Conservation (phyloP, 2,888 invertebrate species). For the Caenorhabditis sulstoni region DNA sequence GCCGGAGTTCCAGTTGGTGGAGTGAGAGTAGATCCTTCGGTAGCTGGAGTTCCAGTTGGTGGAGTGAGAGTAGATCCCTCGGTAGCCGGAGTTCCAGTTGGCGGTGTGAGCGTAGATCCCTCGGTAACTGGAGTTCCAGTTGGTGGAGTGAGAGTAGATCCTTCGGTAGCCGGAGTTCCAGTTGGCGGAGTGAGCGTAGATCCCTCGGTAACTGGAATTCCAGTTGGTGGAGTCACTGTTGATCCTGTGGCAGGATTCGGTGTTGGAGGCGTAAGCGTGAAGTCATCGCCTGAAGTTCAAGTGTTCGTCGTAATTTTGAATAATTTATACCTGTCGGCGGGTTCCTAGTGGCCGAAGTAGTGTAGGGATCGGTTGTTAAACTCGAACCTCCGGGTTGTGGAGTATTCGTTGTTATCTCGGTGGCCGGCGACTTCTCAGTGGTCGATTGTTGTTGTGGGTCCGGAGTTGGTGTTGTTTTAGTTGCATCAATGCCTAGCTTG, state of each 20-base stretch:
- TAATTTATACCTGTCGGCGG: not conserved
- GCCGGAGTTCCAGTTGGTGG: slow-evolving; percentile 9
- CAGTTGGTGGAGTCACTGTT: not conserved
- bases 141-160: not conserved
- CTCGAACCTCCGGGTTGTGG: not conserved
- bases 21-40: not conserved
- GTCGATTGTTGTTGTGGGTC: not conserved
- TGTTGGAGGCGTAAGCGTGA: not conserved
- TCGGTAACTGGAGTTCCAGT: slow-evolving; percentile 10
- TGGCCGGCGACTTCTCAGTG: not conserved
- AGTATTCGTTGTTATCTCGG: not conserved
- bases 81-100: slow-evolving; percentile 1
- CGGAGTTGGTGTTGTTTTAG: too few species aligned
- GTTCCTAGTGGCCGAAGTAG: not conserved
- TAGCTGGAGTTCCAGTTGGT: not conserved
- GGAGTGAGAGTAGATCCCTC: not conserved
- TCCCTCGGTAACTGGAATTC: slow-evolving; percentile 5
- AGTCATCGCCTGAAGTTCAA: not conserved
- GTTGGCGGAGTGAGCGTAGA: not conserved
- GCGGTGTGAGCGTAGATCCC: not conserved
- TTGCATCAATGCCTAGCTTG: too few species aligned
- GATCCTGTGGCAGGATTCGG: not conserved
- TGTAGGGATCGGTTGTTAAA: not conserved
- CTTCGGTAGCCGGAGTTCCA: not conserved
- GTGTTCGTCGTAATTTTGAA: not conserved